Evolutionary conservation across 2,888 invertebrate genomes (phyloP).

Genomic region (Melikaiella ostensackeni): DNA sequence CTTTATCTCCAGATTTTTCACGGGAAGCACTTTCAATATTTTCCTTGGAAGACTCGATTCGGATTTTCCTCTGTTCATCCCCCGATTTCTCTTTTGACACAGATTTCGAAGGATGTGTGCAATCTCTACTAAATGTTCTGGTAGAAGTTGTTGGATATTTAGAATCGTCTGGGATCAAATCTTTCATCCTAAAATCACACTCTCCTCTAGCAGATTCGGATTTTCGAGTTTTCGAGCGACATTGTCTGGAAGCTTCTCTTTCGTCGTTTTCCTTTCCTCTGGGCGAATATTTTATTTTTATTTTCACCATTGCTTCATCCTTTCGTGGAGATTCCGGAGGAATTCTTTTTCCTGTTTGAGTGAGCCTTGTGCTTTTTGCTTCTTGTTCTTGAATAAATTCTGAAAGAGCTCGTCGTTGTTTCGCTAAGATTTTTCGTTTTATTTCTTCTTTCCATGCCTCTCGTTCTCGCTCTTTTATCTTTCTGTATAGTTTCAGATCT

Average conservation of each 20-base stretch:
- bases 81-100: conserved; percentile 31
- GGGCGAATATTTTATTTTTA: conserved; percentile 61
- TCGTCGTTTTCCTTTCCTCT: conserved; percentile 56
- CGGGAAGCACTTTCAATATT: not conserved
- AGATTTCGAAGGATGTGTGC: conserved; percentile 42
- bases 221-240: conserved; percentile 23
- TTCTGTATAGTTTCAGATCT: conserved; percentile 82
- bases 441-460: conserved; percentile 72
- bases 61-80: conserved; percentile 16
- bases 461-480: conserved; percentile 80
- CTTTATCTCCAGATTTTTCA: not conserved
- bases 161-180: conserved; percentile 1
- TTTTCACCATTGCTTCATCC: conserved; percentile 62
- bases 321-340: conserved; percentile 42
- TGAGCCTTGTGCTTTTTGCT: not conserved
- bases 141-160: not conserved
- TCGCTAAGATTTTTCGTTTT: conserved; percentile 63
- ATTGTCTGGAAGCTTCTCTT: conserved; percentile 35
- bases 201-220: not conserved
- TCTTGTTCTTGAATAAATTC: conserved; percentile 56
- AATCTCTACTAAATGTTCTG: conserved; percentile 21
- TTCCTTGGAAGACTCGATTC: not conserved
- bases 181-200: conserved; percentile 35
- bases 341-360: not conserved
- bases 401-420: conserved; percentile 60